Percentiles rank a stretch among this genome's conserved stretches.
These are phyloP conservation scores for Metellina segmentata DNA, from an alignment of 2,888 invertebrate genomes.

Conservation along the genomic window DNA sequence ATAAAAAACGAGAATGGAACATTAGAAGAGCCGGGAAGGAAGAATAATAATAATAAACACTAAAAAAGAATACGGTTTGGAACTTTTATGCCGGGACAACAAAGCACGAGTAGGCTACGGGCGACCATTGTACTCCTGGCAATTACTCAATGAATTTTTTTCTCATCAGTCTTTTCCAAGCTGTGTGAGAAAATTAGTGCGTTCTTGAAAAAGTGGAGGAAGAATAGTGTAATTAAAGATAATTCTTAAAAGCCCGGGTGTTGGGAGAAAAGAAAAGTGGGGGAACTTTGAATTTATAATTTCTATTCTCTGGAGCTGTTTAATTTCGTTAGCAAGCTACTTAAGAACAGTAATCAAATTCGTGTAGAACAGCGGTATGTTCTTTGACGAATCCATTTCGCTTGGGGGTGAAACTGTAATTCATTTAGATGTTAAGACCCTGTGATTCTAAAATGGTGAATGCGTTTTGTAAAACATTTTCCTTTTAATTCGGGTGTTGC, in stretches of 20 bases:
- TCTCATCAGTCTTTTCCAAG: neutral
- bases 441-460: constrained; percentile 16
- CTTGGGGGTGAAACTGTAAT: constrained; percentile 29
- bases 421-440: constrained; percentile 51
- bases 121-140: constrained; percentile 62
- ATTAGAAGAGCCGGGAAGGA: constrained; percentile 31
- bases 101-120: constrained; percentile 9
- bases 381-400: constrained; percentile 48
- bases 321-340: constrained; percentile 70
- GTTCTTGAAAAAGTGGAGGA: constrained; percentile 31
- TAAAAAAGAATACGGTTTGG: constrained; percentile 16
- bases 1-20: constrained; percentile 55
- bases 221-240: constrained; percentile 67
- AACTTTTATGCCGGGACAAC: constrained; percentile 47
- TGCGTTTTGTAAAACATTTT: constrained; percentile 21
- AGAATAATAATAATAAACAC: constrained; percentile 1
- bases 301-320: constrained; percentile 61
- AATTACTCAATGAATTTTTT: constrained; percentile 65
- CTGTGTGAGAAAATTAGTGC: constrained; percentile 48
- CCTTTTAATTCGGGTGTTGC: constrained; percentile 41
- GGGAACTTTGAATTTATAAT: constrained; percentile 70
- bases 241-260: constrained; percentile 57
- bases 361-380: constrained; percentile 27
- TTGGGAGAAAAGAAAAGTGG: constrained; percentile 11
- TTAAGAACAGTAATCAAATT: constrained; percentile 67